These are phyloP conservation scores for Oxygymnocypris stewartii DNA, from an alignment of 2,113 vertebrate species.

Conservation along the genomic window DNA sequence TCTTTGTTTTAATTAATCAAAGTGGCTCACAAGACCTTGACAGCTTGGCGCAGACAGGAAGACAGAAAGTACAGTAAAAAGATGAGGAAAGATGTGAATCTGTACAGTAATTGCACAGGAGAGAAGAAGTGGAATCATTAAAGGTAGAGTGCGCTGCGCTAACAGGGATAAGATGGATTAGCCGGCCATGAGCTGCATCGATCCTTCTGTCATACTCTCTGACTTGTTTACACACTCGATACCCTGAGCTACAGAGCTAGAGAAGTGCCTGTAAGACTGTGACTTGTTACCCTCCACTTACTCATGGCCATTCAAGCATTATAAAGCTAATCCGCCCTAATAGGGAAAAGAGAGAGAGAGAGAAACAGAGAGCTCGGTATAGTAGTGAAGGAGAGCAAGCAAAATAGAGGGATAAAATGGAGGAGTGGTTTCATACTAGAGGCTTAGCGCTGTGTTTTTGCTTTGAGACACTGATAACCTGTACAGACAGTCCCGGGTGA, in stretches of 20 bases:
- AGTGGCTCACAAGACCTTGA: slow-evolving; percentile 54
- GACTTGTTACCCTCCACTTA: slow-evolving; percentile 71
- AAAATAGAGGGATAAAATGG: slow-evolving; percentile 40
- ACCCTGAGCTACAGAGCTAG: slow-evolving; percentile 45
- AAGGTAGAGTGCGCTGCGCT: slow-evolving; percentile 46
- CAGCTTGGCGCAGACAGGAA: slow-evolving; percentile 35
- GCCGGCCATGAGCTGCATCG: slow-evolving; percentile 64
- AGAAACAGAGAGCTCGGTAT: neutral
- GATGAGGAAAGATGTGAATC: neutral
- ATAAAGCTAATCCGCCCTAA: slow-evolving; percentile 78
- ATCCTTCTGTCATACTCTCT: slow-evolving; percentile 65
- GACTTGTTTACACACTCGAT: slow-evolving; percentile 63
- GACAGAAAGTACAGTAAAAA: slow-evolving; percentile 23
- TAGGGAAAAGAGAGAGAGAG: slow-evolving; percentile 66
- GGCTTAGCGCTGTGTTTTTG: slow-evolving; percentile 44
- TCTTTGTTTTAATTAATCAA: slow-evolving; percentile 62
- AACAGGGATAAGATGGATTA: slow-evolving; percentile 72
- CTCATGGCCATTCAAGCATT: slow-evolving; percentile 77
- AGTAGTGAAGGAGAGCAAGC: slow-evolving; percentile 48
- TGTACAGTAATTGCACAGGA: slow-evolving; percentile 27
- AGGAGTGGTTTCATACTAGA: slow-evolving; percentile 38
- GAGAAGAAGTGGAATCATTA: slow-evolving; percentile 22
- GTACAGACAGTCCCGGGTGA: slow-evolving; percentile 26
- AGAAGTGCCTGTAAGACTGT: slow-evolving; percentile 56
- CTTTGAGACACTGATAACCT: slow-evolving; percentile 41